Base-by-base conservation (phyloP, 2,888 invertebrate species). In the Deilephila porcellus region DNA sequence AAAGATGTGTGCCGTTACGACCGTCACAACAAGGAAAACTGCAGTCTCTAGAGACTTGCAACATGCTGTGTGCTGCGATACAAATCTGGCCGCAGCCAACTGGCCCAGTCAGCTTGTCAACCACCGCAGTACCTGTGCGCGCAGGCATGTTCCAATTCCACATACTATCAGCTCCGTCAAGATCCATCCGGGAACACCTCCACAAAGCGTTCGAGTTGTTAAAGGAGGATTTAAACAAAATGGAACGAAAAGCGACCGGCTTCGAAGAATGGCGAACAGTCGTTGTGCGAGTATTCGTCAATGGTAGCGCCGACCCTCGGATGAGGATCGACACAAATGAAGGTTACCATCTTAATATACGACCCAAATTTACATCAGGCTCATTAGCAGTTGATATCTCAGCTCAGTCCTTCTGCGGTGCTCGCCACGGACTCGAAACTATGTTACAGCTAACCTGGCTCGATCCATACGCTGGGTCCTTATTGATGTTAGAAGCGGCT, bases 81-180 rank as follows among this genome's bases (percentile, higher is more conserved):
- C 96, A 97, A 79, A 94, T 97, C 19, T 97, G 97, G 97, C 97
- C 97, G 11, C 96, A 96, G 85, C 97, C 97, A 32, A 97, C 97
- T 4, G 96, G 96, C 0, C 95, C 95, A 70, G 95, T 96, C 6
- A 93, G 95, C 60, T 92, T 97, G 4, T 96, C 96, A 59, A 95
- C 95, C 6, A 95, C 95, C 73, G 96, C 96, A 8, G 91, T 96
- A n/a, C 95, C 95, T 37, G 95, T 96, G 76, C 92, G 95, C 53
- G 91, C 95, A 53, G 91, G 95, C 72, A 92, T 95, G 74, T 88
- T 96, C 60, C 89, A 93, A 37, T 87, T 95, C 32, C 88, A 93
- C 80, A 87, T 90, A 37, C 59, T 86, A 25, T 81, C 86, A 0
- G 84, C 83, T 17, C 92, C 94, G 7, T 90, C 90, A 8, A 77